Conservation (phyloP, 2,888 invertebrate genomes). For the Tuta absoluta region DNA sequence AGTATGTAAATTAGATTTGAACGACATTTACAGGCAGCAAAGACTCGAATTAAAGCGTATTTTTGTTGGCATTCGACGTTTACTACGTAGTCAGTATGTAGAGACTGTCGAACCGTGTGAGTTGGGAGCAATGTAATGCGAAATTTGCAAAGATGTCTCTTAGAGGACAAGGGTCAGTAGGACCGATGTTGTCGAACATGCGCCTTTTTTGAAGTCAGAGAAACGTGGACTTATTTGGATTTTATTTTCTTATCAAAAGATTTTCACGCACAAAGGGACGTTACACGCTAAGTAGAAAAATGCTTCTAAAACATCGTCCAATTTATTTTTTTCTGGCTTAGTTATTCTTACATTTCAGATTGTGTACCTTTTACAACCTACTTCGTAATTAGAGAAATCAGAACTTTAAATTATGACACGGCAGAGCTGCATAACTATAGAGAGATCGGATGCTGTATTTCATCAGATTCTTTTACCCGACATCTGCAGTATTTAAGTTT, state of each 20-base stretch:
- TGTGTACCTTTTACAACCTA: no score
- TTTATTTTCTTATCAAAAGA: constrained; percentile 8
- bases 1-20: constrained; percentile 22
- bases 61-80: not conserved
- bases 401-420: no score
- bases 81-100: not conserved
- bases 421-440: no score
- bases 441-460: no score
- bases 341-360: no score
- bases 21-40: not conserved
- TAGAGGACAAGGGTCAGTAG: not conserved
- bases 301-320: not conserved
- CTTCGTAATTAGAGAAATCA: no score
- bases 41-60: not conserved
- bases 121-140: not conserved
- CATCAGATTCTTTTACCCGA: no score
- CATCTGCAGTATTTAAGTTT: no score
- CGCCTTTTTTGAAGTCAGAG: not conserved
- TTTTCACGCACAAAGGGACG: not conserved
- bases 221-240: not conserved
- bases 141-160: not conserved
- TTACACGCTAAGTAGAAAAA: no score
- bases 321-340: not conserved
- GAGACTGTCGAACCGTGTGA: not conserved
- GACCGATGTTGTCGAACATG: not conserved